A percentile compares a stretch with the other conserved stretches of the same genome.
Conservation (phyloP, 2,797 vertebrate species). For the Chiloscyllium punctatum region DNA sequence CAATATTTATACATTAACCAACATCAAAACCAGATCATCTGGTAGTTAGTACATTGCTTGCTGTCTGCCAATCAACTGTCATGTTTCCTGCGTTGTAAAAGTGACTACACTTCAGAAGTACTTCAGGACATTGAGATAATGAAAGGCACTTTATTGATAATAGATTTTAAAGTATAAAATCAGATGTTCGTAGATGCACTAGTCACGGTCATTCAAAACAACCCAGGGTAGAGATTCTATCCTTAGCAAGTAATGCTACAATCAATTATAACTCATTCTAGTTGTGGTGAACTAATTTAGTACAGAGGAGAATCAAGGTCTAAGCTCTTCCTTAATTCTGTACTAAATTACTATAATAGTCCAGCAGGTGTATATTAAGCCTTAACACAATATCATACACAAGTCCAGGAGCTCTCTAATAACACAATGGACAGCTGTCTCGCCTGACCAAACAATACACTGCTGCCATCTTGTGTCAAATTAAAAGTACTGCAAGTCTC, state of each 20-base stretch:
- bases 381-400: neutral
- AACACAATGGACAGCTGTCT: neutral
- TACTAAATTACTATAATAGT: neutral
- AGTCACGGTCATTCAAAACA: neutral
- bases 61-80: neutral
- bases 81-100: neutral
- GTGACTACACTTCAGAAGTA: neutral
- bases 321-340: neutral
- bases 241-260: neutral
- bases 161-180: neutral
- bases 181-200: neutral
- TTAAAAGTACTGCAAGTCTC: neutral
- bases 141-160: neutral
- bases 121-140: neutral
- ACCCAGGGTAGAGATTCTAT: neutral
- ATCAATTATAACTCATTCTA: neutral
- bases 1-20: neutral
- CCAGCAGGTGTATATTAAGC: neutral
- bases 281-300: neutral
- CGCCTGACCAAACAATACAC: neutral
- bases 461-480: conserved; percentile 25
- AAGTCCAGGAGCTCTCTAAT: neutral
- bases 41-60: neutral
- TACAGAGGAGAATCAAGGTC: neutral
- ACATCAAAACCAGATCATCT: neutral